These are phyloP conservation scores for Malurus cyaneus DNA, from an alignment of 2,113 vertebrate species.

Conservation along the genomic window DNA sequence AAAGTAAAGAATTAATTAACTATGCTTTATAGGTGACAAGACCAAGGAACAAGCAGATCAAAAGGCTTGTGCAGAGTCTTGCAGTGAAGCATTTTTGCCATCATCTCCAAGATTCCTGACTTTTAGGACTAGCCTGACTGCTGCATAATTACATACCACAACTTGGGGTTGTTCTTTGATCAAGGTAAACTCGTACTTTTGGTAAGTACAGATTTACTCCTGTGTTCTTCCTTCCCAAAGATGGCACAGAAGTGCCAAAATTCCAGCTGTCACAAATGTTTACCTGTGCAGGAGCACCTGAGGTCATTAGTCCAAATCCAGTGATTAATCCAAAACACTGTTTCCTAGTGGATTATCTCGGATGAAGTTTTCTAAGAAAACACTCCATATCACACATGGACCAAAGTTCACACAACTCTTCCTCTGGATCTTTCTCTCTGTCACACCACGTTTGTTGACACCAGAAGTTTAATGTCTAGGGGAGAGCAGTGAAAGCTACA, in stretches of 20 bases:
- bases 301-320: not conserved
- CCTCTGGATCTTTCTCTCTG: not conserved
- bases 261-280: not conserved
- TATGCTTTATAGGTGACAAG: not conserved
- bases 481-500: not conserved
- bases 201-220: not conserved
- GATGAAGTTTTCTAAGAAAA: not conserved
- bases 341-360: not conserved
- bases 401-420: not conserved
- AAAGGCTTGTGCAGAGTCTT: not conserved
- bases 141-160: fast-evolving
- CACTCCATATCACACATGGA: not conserved
- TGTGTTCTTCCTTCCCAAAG: not conserved
- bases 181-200: not conserved
- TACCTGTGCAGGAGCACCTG: not conserved
- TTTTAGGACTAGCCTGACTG: not conserved
- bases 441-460: not conserved
- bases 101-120: not conserved
- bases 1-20: not conserved
- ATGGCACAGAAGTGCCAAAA: not conserved
- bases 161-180: not conserved
- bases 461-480: not conserved
- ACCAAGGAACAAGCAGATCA: not conserved
- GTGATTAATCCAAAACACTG: not conserved
- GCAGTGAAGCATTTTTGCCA: not conserved